Base-by-base conservation (phyloP, 2,888 invertebrate species). In the Monochamus alternatus region DNA sequence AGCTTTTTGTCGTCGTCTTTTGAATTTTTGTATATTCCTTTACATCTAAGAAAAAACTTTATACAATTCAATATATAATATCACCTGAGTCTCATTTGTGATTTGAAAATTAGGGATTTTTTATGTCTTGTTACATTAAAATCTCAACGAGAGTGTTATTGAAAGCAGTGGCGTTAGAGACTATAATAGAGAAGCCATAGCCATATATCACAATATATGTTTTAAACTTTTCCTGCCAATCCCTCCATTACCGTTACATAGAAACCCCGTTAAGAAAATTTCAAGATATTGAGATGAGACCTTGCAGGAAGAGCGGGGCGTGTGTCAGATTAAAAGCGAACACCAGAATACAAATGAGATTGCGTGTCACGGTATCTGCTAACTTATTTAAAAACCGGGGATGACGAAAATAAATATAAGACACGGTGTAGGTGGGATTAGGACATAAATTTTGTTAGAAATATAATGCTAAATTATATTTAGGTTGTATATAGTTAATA, bases 291-390 rank as follows among this genome's bases (percentile, higher is more conserved):
- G 58, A 68, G 68, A 68, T 59, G 60, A 59, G 60, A 44, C n/a
- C 10, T 22, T 59, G 44, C 59, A 47, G 44, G 60, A 78, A 73
- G 76, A 79, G 81, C 82, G 78, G 81, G 84, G 83, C 85, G 83
- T 85, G 83, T 85, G 86, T 85, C 84, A 84, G 85, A 85, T 85
- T 85, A 85, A 85, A 84, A 80, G 82, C 83, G 80, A 81, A 81
- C 81, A 76, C 78, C 80, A 80, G 86, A 86, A 87, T 87, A 87
- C 85, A 85, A 85, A 87, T 85, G 84, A 87, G 85, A 52, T 75
- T 78, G 83, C 79, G 78, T 82, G 83, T 80, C 80, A 75, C 79
- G 70, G 70, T 77, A 71, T 76, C 80, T 75, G 78, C 76, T 67
- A 77, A 76, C 79, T 76, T 78, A 78, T 79, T 78, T 70, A 44